Evolutionary conservation across 2,888 invertebrate genomes (phyloP).

Genomic region (Andrena haemorrhoa): DNA sequence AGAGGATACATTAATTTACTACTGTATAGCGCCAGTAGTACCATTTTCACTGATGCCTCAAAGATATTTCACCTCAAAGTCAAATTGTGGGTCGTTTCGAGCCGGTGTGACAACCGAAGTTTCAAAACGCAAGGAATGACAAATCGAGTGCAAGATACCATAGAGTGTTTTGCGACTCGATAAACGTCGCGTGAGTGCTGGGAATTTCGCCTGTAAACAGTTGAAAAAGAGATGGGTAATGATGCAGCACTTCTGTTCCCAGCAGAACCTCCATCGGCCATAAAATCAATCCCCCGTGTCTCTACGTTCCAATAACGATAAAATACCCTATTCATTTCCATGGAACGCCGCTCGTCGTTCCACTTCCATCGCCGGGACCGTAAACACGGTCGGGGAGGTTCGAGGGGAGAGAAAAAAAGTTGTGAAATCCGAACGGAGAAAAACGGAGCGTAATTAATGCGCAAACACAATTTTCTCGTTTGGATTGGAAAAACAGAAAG

Average conservation of each 20-base stretch:
- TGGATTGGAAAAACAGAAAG: neutral
- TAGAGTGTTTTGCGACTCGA: too few relatives aligned
- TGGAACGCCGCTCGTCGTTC: neutral
- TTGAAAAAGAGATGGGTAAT: neutral
- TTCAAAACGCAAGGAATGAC: too few relatives aligned
- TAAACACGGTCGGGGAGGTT: neutral
- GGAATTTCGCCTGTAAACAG: too few relatives aligned
- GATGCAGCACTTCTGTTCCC: neutral
- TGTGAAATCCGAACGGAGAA: neutral
- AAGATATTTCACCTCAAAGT: too few relatives aligned
- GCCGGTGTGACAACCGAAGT: too few relatives aligned
- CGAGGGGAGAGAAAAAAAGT: neutral
- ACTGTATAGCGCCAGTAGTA: too few relatives aligned
- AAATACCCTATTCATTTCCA: neutral
- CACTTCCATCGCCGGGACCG: neutral
- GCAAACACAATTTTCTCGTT: constrained; percentile 5
- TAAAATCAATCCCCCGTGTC: neutral
- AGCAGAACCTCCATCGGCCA: neutral
- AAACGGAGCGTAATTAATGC: constrained; percentile 9
- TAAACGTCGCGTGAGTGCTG: too few relatives aligned
- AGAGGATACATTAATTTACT: too few relatives aligned
- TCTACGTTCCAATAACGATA: neutral
- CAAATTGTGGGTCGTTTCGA: too few relatives aligned
- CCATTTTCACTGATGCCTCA: too few relatives aligned
- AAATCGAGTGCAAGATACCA: too few relatives aligned